phyloP scores from a whole-genome alignment of 2,888 invertebrate genomes.

The Allacma fusca region DNA sequence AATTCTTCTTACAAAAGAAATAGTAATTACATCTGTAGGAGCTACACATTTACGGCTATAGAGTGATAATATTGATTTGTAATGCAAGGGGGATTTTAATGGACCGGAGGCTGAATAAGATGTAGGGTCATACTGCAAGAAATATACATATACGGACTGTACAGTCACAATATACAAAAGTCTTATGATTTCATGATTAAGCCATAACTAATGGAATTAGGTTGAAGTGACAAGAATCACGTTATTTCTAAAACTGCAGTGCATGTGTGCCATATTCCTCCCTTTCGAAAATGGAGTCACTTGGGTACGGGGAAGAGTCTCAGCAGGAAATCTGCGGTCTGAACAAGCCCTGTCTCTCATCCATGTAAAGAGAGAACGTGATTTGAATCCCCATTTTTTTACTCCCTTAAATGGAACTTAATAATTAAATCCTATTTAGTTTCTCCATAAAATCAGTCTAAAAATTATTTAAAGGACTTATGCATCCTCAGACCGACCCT shows the following conservation, averaged over 20 bases:
- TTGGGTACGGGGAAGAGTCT: neutral
- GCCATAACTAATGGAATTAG: constrained; percentile 40
- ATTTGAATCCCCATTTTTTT: neutral
- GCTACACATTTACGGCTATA: too few relatives aligned
- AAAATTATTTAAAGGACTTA: too few relatives aligned
- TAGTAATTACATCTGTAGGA: too few relatives aligned
- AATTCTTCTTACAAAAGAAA: too few relatives aligned
- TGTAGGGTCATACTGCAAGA: too few relatives aligned
- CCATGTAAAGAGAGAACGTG: neutral
- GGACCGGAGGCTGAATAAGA: neutral
- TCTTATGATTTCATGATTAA: neutral
- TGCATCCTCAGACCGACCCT: too few relatives aligned
- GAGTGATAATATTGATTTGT: neutral
- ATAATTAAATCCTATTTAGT: neutral
- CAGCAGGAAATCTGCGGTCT: neutral
- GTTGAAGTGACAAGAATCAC: constrained; percentile 40
- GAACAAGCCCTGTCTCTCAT: neutral
- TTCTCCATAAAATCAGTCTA: neutral
- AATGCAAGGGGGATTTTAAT: neutral
- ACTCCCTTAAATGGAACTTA: neutral
- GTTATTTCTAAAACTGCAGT: constrained; percentile 25
- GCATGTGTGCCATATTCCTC: neutral
- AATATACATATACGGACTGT: too few relatives aligned
- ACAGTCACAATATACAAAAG: neutral
- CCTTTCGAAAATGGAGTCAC: neutral